A percentile compares a stretch with the other conserved stretches of the same genome.
Conservation (phyloP, 1,140 invertebrate genomes). For the Octopus sinensis region DNA sequence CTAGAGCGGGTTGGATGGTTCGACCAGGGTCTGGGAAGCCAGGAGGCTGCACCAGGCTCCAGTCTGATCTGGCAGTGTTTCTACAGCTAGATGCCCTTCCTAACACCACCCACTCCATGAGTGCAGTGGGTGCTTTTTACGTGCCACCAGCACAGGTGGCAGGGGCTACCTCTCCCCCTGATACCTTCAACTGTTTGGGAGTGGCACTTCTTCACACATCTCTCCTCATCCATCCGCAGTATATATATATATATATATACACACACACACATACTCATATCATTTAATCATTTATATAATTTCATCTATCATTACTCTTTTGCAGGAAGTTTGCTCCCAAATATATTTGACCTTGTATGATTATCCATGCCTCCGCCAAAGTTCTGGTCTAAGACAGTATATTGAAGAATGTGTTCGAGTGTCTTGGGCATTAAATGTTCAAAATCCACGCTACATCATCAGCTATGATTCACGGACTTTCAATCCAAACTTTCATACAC, state of each 20-base stretch:
- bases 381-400: slow-evolving; percentile 65
- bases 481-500: slow-evolving; percentile 63
- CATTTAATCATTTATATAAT: neutral
- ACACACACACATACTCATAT: neutral
- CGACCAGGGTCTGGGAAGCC: too few species aligned
- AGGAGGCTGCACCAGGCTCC: too few species aligned
- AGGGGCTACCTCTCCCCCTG: neutral
- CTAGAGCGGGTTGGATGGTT: too few species aligned
- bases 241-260: neutral
- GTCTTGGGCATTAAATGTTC: slow-evolving; percentile 63
- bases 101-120: too few species aligned
- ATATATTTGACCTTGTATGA: slow-evolving; percentile 72
- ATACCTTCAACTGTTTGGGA: neutral
- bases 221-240: neutral
- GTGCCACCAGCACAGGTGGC: neutral
- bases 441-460: slow-evolving; percentile 61
- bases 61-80: too few species aligned
- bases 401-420: slow-evolving; percentile 66
- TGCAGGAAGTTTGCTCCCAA: slow-evolving; percentile 66
- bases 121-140: neutral
- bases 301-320: slow-evolving; percentile 17
- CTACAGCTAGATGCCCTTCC: too few species aligned
- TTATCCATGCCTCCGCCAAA: slow-evolving; percentile 70
- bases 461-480: slow-evolving; percentile 65
- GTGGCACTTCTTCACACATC: neutral